phyloP scores from a whole-genome alignment of 1,140 invertebrate genomes.

The Lepidurus packardi region DNA sequence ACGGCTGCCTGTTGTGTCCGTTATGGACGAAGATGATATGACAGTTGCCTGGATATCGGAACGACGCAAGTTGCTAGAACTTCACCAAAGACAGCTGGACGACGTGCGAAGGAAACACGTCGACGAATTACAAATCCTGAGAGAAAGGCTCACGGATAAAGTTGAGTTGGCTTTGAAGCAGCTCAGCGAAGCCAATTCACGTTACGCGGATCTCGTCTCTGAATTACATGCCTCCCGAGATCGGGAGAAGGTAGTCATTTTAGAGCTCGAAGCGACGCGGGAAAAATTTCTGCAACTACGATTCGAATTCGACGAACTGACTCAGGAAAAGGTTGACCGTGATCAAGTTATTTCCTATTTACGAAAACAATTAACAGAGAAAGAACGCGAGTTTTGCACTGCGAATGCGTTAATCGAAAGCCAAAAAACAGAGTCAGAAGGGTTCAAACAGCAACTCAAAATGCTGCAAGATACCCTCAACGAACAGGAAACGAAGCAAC shows the following conservation, averaged over 20 bases:
- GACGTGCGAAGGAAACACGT: conserved; percentile 38
- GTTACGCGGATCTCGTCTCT: conserved; percentile 45
- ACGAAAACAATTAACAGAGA: conserved; percentile 38
- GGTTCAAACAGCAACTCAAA: conserved; percentile 47
- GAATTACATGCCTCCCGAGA: conserved; percentile 35
- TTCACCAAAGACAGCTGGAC: conserved; percentile 34
- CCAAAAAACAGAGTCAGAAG: not conserved
- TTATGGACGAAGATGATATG: conserved; percentile 30
- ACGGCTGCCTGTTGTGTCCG: conserved; percentile 27
- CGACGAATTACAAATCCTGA: conserved; percentile 41
- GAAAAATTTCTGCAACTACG: conserved; percentile 5
- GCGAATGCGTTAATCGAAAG: conserved; percentile 30
- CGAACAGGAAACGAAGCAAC: conserved; percentile 67
- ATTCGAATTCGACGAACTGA: not conserved
- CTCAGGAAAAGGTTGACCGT: not conserved
- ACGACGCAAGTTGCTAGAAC: conserved; percentile 29
- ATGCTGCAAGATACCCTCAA: conserved; percentile 43
- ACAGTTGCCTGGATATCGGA: conserved; percentile 26
- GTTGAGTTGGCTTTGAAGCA: conserved; percentile 67
- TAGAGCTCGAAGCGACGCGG: not conserved
- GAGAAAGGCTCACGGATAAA: conserved; percentile 68
- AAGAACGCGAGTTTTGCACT: conserved; percentile 56
- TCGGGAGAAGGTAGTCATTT: not conserved
- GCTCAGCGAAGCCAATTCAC: conserved; percentile 67
- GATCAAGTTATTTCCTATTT: not conserved